Conservation (phyloP, 2,113 vertebrate species). For the Piprites chloris region DNA sequence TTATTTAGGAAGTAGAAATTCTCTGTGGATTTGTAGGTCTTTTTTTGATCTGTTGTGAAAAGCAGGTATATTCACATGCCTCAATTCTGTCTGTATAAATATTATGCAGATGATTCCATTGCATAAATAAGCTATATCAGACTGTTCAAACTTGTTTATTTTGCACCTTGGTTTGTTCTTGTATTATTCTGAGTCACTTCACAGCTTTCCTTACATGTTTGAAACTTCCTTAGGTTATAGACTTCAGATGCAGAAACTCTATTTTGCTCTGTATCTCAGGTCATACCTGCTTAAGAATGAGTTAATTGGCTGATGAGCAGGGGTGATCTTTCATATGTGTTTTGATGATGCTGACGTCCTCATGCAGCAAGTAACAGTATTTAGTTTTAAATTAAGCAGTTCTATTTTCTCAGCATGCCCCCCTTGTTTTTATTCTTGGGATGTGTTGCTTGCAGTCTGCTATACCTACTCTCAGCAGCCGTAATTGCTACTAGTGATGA, state of each 20-base stretch:
- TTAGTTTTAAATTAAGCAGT: neutral
- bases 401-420: neutral
- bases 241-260: neutral
- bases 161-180: neutral
- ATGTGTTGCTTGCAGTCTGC: neutral
- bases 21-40: neutral
- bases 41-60: neutral
- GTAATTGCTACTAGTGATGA: constrained; percentile 34
- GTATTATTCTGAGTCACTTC: neutral
- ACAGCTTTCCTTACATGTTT: neutral
- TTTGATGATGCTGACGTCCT: neutral
- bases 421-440: neutral
- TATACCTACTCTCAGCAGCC: neutral
- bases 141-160: neutral
- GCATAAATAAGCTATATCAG: neutral
- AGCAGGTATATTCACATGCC: neutral
- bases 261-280: neutral
- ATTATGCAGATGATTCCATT: neutral
- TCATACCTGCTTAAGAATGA: neutral
- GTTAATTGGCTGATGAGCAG: neutral
- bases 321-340: neutral
- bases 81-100: neutral
- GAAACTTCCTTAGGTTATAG: neutral
- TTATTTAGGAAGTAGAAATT: neutral
- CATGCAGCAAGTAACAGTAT: neutral